Evolutionary conservation across 2,888 invertebrate genomes (phyloP).

Genomic region (Nomada flava): DNA sequence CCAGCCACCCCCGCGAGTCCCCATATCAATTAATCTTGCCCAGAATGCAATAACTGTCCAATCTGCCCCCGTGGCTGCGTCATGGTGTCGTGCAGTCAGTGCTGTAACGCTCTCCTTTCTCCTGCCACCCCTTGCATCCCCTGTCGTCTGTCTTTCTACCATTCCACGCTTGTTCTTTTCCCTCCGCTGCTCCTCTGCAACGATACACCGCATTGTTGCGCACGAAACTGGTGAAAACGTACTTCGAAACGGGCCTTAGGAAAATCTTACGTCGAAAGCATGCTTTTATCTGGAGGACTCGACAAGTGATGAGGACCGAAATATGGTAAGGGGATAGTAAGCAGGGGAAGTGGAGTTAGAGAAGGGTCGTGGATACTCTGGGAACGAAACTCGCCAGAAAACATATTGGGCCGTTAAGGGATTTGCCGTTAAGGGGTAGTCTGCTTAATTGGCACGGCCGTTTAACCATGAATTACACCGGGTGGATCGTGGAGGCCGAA

Average conservation of each 20-base stretch:
- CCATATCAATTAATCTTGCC: slow-evolving; percentile 84
- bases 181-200: not conserved
- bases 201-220: slow-evolving; percentile 11
- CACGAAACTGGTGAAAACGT: slow-evolving; percentile 9
- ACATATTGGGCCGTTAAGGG: slow-evolving; percentile 82
- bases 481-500: slow-evolving; percentile 38
- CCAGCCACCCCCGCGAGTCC: slow-evolving; percentile 69
- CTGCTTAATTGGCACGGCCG: slow-evolving; percentile 79
- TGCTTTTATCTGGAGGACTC: slow-evolving; percentile 31
- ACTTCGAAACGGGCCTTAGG: slow-evolving; percentile 50
- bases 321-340: slow-evolving; percentile 41
- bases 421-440: slow-evolving; percentile 72
- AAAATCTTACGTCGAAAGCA: slow-evolving; percentile 74
- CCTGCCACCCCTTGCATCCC: slow-evolving; percentile 19
- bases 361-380: slow-evolving; percentile 46
- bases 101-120: slow-evolving; percentile 71
- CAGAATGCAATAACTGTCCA: slow-evolving; percentile 85
- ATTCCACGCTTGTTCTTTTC: slow-evolving; percentile 12
- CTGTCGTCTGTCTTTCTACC: slow-evolving; percentile 16
- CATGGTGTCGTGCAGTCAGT: slow-evolving; percentile 80
- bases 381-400: slow-evolving; percentile 72
- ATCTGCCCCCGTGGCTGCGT: slow-evolving; percentile 82
- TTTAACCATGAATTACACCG: slow-evolving; percentile 73
- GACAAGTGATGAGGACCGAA: no score
- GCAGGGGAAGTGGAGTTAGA: slow-evolving; percentile 48